phyloP scores from a whole-genome alignment of 2,888 invertebrate species.

The Drosophila subsilvestris region DNA sequence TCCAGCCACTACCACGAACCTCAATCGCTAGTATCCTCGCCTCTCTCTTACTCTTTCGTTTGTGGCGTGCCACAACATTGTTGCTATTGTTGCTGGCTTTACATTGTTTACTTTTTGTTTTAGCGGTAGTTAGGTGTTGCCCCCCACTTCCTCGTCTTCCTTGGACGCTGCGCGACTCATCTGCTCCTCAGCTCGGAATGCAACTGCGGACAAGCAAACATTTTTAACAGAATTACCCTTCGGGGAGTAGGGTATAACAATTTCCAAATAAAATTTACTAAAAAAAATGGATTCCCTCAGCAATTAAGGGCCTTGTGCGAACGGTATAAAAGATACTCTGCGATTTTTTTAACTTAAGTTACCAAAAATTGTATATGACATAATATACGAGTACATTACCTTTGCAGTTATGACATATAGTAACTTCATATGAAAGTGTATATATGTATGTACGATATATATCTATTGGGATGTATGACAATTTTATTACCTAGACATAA shows the following conservation, averaged over 20 bases:
- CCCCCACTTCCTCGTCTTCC: conserved; percentile 6
- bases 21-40: neutral
- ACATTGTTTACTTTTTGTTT: conserved; percentile 77
- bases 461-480: neutral
- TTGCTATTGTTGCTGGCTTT: conserved; percentile 61
- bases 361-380: neutral
- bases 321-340: neutral
- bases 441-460: too few relatives aligned
- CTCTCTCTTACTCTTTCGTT: conserved; percentile 21
- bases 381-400: too few relatives aligned
- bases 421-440: too few relatives aligned
- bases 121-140: conserved; percentile 53
- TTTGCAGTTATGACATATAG: too few relatives aligned
- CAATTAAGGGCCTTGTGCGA: neutral
- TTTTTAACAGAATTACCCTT: conserved; percentile 51
- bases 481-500: neutral
- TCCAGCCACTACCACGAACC: neutral
- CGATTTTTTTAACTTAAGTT: neutral
- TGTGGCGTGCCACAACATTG: conserved; percentile 44
- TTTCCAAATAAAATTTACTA: conserved; percentile 16
- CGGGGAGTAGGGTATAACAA: conserved; percentile 37
- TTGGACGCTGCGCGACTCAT: conserved; percentile 22
- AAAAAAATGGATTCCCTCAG: neutral
- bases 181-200: conserved; percentile 28
- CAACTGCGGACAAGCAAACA: conserved; percentile 50